A percentile compares a stretch with the other conserved stretches of the same genome.
Evolutionary conservation across 2,888 invertebrate genomes (phyloP).

Genomic region (Sarcophaga caerulescens): DNA sequence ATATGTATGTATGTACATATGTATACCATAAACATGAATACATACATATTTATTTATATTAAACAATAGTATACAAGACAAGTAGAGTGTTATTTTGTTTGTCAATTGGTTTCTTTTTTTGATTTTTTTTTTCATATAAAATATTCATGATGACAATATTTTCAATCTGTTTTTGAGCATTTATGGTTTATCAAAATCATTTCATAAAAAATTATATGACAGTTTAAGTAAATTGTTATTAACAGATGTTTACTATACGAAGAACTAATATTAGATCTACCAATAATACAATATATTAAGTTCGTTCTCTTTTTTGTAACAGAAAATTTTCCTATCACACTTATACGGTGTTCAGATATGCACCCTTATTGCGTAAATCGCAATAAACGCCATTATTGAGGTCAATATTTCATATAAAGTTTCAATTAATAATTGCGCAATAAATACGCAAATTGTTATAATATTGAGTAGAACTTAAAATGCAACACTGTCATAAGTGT

Average conservation of each 20-base stretch:
- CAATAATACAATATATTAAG: neutral
- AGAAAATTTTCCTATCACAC: no score
- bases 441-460: no score
- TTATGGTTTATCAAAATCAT: conserved; percentile 27
- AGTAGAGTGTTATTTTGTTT: neutral
- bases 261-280: neutral
- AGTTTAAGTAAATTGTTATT: conserved; percentile 33
- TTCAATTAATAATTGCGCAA: no score
- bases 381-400: no score
- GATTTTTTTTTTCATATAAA: neutral
- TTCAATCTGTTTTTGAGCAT: conserved; percentile 29
- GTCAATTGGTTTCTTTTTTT: neutral
- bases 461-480: no score
- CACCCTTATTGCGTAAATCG: no score
- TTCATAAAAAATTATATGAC: conserved; percentile 25
- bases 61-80: neutral
- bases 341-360: no score
- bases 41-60: neutral
- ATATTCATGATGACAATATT: conserved; percentile 38
- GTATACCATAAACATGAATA: neutral
- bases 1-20: conserved; percentile 3
- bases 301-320: neutral
- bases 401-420: no score
- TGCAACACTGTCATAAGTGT: no score
- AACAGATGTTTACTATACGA: neutral